Base-by-base conservation (phyloP, 2,797 vertebrate genomes). In the Sebastes elongatus region DNA sequence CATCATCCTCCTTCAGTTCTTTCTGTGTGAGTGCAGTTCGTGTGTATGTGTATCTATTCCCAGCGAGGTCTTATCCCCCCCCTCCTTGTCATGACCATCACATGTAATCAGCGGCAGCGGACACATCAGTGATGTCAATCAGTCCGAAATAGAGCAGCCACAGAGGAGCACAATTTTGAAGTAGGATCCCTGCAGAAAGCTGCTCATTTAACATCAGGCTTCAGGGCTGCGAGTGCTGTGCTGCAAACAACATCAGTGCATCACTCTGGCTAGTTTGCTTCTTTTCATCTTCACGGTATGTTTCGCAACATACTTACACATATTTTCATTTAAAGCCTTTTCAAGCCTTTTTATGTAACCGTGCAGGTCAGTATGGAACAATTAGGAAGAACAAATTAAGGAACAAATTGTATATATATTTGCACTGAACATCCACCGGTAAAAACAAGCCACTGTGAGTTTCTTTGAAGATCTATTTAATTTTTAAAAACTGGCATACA, bases 71-170 rank as follows among this genome's bases (percentile, higher is more conserved):
- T 20, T 8, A 10, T 8, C n/a, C 33, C 28, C 7, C 14, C 7
- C 20, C 33, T 11, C 22, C 10, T n/a, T 6, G 8, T 9, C 60
- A 14, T n/a, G n/a, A 52, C 35, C 77, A 69, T 86, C 35, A 28
- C 35, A 11, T 65, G 71, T 76, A 89, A 86, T 86, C 88, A 87
- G 5, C 69, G 23, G 38, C 83, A 70, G 80, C 63, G 61, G 76
- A 49, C 52, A 69, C 87, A 80, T 77, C 60, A 10, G 46, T 42
- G 20, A 32, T 78, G 75, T 46, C 70, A 77, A 74, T 86, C 85
- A 84, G 30, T 22, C 18, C 32, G 30, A 46, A 70, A 64, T 74
- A n/a, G 23, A 56, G 33, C 55, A 61, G 23, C 42, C 56, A 67
- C 57, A 30, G 72, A 27, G 13, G 57, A 16, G 56, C n/a, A 4